Base-by-base conservation (phyloP, 2,888 invertebrate species). In the Argyra leucocephala region DNA sequence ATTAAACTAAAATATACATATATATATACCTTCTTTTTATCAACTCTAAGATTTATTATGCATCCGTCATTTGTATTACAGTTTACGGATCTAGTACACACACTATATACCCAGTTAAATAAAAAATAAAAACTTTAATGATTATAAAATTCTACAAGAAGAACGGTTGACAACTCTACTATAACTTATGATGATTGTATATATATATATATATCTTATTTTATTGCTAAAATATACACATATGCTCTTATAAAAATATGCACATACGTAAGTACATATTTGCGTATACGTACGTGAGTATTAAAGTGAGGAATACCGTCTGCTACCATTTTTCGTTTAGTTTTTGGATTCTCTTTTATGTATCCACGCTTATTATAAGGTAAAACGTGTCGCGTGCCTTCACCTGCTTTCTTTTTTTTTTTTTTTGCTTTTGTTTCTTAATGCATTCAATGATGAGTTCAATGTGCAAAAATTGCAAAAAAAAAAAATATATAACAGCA, bases 351-450 rank as follows among this genome's bases (percentile, higher is more conserved):
- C 48, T 18, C 12, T 48, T 48, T 48, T 48, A 15, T 37, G 48
- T 48, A 48, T 48, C 48, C 48, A 48, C 48, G 18, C 18, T 48
- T 15, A 48, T 58, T 58, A 10, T 59, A 21, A 23, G 59, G 23
- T 59, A 59, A n/a, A 23, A 59, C 59, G 48, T 66, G 66, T 66
- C 66, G 66, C 66, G 66, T 66, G 66, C 66, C 66, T 64, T 66
- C 66, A 66, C 66, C 66, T 66, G 66, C 66, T 64, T 58, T 60
- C 48, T 24, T 61, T 66, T 48, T 48, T 48, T 48, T 48, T 48
- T 48, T 18, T 48, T 48, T 48, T 18, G 12, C 15, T 48, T n/a
- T 48, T 48, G n/a, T 48, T 48, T 48, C 12, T 48, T 18, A 48
- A 48, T 48, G 48, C 48, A 48, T 48, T 48, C 48, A 48, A 12